phyloP scores from a whole-genome alignment of 2,888 invertebrate genomes.

The Ophonus ardosiacus region DNA sequence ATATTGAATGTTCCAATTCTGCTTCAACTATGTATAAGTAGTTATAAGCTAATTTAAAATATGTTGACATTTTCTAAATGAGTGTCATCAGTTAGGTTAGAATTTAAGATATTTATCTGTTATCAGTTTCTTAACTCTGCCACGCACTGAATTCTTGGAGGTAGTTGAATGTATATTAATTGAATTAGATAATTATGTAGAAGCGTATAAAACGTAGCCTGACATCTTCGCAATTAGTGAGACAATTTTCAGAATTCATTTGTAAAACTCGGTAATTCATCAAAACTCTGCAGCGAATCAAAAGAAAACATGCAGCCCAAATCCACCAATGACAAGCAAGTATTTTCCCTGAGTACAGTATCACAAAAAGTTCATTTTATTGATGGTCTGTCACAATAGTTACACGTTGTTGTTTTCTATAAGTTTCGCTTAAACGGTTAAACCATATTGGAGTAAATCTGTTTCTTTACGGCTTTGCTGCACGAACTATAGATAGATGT shows the following conservation, averaged over 20 bases:
- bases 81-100: too few relatives aligned
- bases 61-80: too few relatives aligned
- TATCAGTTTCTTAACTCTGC: too few relatives aligned
- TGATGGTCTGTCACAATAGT: conserved; percentile 32
- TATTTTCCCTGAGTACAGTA: conserved; percentile 15
- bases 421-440: conserved; percentile 20
- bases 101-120: too few relatives aligned
- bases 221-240: neutral
- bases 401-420: conserved; percentile 26
- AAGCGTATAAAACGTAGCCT: neutral
- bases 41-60: too few relatives aligned
- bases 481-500: neutral
- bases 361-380: conserved; percentile 35
- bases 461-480: neutral
- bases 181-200: neutral
- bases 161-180: too few relatives aligned
- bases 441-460: neutral
- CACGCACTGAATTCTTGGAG: too few relatives aligned
- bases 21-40: too few relatives aligned
- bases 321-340: conserved; percentile 38
- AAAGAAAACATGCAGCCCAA: neutral
- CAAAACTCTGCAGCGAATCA: neutral
- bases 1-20: too few relatives aligned
- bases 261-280: neutral
- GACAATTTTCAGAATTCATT: neutral